A percentile compares a stretch with the other conserved stretches of the same genome.
These are phyloP conservation scores for Alethe castanea DNA, from an alignment of 2,113 vertebrate species.

Conservation along the genomic window DNA sequence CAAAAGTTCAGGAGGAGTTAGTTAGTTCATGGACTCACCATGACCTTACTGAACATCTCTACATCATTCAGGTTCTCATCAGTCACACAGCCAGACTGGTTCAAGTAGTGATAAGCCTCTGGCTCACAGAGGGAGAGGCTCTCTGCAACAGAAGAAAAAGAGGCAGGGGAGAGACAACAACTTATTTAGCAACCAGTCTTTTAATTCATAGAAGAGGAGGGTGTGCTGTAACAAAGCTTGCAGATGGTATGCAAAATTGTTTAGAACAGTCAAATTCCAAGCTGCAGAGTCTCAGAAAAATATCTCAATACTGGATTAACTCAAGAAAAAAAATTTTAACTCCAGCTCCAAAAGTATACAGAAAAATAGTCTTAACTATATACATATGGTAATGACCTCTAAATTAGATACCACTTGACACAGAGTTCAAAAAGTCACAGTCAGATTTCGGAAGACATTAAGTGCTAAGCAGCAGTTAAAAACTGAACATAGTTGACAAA, in stretches of 20 bases:
- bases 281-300: background rate
- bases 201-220: background rate
- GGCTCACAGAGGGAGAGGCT: slow-evolving; percentile 81
- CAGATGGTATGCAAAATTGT: background rate
- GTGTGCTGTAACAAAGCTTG: background rate
- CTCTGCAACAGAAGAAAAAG: slow-evolving; percentile 70
- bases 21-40: slow-evolving; percentile 76
- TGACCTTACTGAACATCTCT: slow-evolving; percentile 85
- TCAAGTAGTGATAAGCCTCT: slow-evolving; percentile 82
- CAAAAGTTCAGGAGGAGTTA: background rate
- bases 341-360: background rate
- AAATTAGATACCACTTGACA: background rate
- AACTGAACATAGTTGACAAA: background rate
- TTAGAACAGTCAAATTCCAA: background rate
- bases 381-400: background rate
- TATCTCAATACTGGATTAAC: background rate
- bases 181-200: background rate
- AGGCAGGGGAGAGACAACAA: background rate
- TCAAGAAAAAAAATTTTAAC: background rate
- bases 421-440: background rate
- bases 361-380: background rate
- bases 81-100: slow-evolving; percentile 83
- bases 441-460: background rate
- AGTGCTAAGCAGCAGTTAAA: background rate
- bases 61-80: slow-evolving; percentile 83